A percentile compares a stretch with the other conserved stretches of the same genome.
phyloP scores from a whole-genome alignment of 2,888 invertebrate species.

The Exocentrus adspersus region DNA sequence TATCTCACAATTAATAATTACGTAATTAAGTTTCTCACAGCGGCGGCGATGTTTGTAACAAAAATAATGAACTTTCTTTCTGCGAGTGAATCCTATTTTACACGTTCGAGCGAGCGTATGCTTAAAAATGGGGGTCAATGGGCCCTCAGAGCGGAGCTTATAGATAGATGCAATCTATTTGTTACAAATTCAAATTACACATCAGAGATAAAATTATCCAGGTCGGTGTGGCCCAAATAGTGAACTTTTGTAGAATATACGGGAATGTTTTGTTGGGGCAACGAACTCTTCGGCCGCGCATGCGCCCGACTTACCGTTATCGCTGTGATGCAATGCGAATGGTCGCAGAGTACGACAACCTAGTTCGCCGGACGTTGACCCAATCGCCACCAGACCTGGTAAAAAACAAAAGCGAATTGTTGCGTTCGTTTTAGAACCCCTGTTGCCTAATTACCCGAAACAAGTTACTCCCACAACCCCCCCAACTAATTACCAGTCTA shows the following conservation, averaged over 20 bases:
- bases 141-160: slow-evolving; percentile 14
- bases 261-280: slow-evolving; percentile 22
- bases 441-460: not conserved
- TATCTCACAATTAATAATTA: slow-evolving; percentile 2
- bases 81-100: slow-evolving; percentile 12
- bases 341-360: slow-evolving; percentile 48
- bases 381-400: slow-evolving; percentile 18
- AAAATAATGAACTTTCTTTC: slow-evolving; percentile 25
- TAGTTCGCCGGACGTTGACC: slow-evolving; percentile 49
- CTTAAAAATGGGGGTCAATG: slow-evolving; percentile 9
- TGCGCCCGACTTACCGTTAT: slow-evolving; percentile 46
- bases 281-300: slow-evolving; percentile 30
- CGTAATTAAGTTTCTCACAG: slow-evolving; percentile 8
- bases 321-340: slow-evolving; percentile 49
- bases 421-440: slow-evolving; percentile 11
- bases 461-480: not conserved
- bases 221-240: slow-evolving; percentile 49
- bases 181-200: slow-evolving; percentile 24
- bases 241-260: slow-evolving; percentile 47
- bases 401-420: slow-evolving; percentile 32
- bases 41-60: slow-evolving; percentile 1
- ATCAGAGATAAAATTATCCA: slow-evolving; percentile 40
- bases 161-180: slow-evolving; percentile 16
- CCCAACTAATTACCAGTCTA: not conserved
- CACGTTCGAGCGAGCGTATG: slow-evolving; percentile 5